phyloP scores from a whole-genome alignment of 2,797 vertebrate genomes.

The Micropoecilia bifurca region DNA sequence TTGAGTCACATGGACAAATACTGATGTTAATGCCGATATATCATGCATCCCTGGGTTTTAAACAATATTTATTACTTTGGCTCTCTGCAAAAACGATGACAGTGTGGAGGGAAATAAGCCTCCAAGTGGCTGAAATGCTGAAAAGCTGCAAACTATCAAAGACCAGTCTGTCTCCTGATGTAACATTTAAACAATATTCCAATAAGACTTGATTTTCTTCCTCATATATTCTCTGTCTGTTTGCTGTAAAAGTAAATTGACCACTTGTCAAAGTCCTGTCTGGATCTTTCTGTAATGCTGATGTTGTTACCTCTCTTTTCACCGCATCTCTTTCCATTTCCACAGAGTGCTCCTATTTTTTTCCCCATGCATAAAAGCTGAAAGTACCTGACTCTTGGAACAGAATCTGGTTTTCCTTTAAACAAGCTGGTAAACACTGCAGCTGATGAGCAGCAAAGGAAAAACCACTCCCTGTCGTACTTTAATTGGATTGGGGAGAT shows the following conservation, averaged over 20 bases:
- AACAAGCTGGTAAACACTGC: conserved; percentile 45
- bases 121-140: conserved; percentile 18
- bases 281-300: conserved; percentile 7
- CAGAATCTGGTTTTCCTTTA: conserved; percentile 21
- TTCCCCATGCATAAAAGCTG: background rate
- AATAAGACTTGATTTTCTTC: conserved; percentile 9
- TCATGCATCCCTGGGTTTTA: background rate
- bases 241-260: conserved; percentile 12
- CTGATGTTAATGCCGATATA: background rate
- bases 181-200: conserved; percentile 18
- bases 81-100: conserved; percentile 7
- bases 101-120: conserved; percentile 28
- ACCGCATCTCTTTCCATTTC: conserved; percentile 27
- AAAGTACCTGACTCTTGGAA: conserved; percentile 10
- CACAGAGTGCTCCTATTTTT: conserved; percentile 33
- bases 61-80: background rate
- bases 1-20: background rate
- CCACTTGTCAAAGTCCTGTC: conserved; percentile 6
- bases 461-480: conserved; percentile 49
- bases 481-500: conserved; percentile 70
- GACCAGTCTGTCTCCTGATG: conserved; percentile 29
- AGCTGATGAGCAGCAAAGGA: conserved; percentile 36
- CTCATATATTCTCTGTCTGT: background rate
- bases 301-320: background rate
- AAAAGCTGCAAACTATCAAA: conserved; percentile 30